Percentiles rank a stretch among this genome's conserved stretches.
These are phyloP conservation scores for Vanessa cardui DNA, from an alignment of 2,888 invertebrate species.

Conservation along the genomic window DNA sequence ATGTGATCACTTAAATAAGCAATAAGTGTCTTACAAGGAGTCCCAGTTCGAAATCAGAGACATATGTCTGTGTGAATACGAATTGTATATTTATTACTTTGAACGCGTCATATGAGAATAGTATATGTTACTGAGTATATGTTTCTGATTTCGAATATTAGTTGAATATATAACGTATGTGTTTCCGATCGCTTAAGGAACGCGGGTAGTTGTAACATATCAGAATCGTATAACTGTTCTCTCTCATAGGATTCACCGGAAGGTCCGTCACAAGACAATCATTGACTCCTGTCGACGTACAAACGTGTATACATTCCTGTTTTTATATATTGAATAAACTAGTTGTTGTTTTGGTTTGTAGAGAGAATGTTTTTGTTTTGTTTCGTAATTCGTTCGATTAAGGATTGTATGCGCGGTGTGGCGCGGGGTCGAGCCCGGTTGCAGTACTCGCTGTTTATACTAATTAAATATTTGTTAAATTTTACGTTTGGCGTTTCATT, in stretches of 20 bases:
- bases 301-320: conserved; percentile 29
- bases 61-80: background rate
- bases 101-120: background rate
- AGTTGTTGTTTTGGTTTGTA: background rate
- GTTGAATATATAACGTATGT: conserved; percentile 2
- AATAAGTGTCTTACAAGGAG: background rate
- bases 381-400: background rate
- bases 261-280: background rate
- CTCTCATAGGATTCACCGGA: background rate
- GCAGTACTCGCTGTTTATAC: background rate
- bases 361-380: background rate
- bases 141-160: background rate
- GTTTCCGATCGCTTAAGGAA: conserved; percentile 1
- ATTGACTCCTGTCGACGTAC: conserved; percentile 18
- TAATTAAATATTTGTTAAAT: conserved; percentile 9
- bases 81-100: background rate
- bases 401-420: background rate
- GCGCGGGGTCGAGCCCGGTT: background rate
- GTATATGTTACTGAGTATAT: background rate
- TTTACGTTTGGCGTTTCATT: conserved; percentile 5
- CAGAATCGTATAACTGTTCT: background rate
- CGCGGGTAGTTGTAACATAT: conserved; percentile 14
- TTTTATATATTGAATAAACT: conserved; percentile 8
- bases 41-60: background rate
- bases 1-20: background rate